Conservation (phyloP, 2,888 invertebrate genomes). For the Pheosia gnoma region DNA sequence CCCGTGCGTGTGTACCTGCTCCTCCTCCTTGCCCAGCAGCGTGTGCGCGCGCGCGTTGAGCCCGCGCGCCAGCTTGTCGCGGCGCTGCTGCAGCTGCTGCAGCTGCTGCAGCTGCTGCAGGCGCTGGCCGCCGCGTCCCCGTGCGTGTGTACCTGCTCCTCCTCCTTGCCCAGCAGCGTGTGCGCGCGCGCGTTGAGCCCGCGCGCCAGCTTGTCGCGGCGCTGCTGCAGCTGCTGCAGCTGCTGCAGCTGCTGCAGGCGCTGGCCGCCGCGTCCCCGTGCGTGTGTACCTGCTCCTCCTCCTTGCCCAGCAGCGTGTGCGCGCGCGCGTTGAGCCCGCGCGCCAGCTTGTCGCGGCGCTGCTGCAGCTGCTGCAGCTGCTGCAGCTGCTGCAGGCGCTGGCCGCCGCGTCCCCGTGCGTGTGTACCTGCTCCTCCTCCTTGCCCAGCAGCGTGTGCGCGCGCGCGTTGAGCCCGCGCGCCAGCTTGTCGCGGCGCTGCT, state of each 20-base stretch:
- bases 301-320: slow-evolving; percentile 92
- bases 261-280: too few species aligned
- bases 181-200: slow-evolving; percentile 89
- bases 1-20: slow-evolving; percentile 77
- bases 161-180: slow-evolving; percentile 91
- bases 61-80: slow-evolving; percentile 86
- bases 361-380: too few species aligned
- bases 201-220: slow-evolving; percentile 86
- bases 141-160: slow-evolving; percentile 85
- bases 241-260: too few species aligned
- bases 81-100: slow-evolving; percentile 84
- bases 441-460: slow-evolving; percentile 93
- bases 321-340: slow-evolving; percentile 86
- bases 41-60: slow-evolving; percentile 91
- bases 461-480: slow-evolving; percentile 85
- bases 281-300: slow-evolving; percentile 87
- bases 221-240: slow-evolving; percentile 85
- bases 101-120: too few species aligned
- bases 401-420: too few species aligned
- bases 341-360: slow-evolving; percentile 86
- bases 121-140: too few species aligned
- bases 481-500: slow-evolving; percentile 86
- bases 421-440: slow-evolving; percentile 89
- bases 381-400: too few species aligned
- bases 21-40: slow-evolving; percentile 92